Evolutionary conservation across 2,113 vertebrate genomes (phyloP), one percentile per base, ranked within the genome.

Genomic region (Uria lomvia): DNA sequence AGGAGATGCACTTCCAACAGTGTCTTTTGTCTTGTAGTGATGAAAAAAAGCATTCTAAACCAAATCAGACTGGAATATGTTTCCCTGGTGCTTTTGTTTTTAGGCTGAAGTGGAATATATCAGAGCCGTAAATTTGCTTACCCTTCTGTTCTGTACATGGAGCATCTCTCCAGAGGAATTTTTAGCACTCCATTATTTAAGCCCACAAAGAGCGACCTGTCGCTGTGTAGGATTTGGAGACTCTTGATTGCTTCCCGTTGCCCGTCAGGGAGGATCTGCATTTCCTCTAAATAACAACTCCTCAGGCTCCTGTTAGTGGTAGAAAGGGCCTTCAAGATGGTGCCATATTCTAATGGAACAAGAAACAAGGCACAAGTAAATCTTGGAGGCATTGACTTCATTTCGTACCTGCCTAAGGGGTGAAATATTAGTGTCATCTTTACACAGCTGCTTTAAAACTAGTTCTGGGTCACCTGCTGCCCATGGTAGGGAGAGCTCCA

Each of bases 201-300:
- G 32, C 99, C 99, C 63, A 99, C 99, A 71, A 99, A 99, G 70
- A 99, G 98, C 0, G 99, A 99, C 74, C 99, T 97, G 94, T 99
- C 98, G 2, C 99, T 99, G 98, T 99, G 99, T 82, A 99, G 98
- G 96, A 99, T 99, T 96, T 99, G 99, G 89, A 99, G 98, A 94
- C 98, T 99, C 77, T 98, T 98, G 98, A 99, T 99, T 34, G 99
- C 98, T 96, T 99, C 99, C 9, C 59, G 98, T 53, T 98, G 97
- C 20, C 98, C 98, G 0, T 97, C 71, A 11, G 99, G 99, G 70
- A 99, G 98, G 91, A 99, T 99, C 94, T 99, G 99, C 98, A 99
- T 99, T 98, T 99, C 99, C 95, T 99, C 99, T 97, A 99, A 98
- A 98, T 99, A 99, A 97, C 99, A 99, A 38, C 99, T 99, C 34